phyloP scores from a whole-genome alignment of 2,797 vertebrate species.

The Neostethus bicornis region DNA sequence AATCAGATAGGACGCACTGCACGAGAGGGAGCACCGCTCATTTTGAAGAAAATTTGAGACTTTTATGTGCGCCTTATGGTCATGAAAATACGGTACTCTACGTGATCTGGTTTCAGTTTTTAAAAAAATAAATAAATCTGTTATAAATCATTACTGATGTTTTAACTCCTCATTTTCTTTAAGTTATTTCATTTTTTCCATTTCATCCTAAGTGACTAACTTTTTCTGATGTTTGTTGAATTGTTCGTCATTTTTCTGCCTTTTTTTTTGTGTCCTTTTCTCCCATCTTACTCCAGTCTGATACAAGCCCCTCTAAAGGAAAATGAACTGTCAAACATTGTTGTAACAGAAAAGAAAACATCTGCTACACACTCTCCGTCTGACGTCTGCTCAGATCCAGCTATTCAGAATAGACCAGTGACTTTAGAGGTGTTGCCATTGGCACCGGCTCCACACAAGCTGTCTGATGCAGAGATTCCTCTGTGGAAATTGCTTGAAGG shows the following conservation, averaged over 20 bases:
- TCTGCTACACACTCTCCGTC: conserved; percentile 20
- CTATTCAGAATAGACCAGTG: conserved; percentile 36
- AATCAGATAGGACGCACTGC: no score
- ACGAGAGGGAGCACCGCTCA: no score
- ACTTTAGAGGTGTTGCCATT: conserved; percentile 43
- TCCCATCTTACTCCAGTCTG: conserved; percentile 53
- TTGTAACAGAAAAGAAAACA: conserved; percentile 45
- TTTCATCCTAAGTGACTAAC: conserved; percentile 7
- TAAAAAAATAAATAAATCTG: no score
- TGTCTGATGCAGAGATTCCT: conserved; percentile 65
- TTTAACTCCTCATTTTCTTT: no score
- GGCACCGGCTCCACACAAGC: conserved; percentile 45
- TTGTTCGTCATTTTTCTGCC: background rate
- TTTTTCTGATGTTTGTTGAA: background rate
- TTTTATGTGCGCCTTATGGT: no score
- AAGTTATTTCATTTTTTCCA: background rate
- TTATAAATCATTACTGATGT: no score
- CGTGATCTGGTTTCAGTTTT: no score
- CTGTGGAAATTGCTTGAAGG: conserved; percentile 73
- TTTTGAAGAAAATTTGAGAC: no score
- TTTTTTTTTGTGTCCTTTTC: conserved; percentile 36
- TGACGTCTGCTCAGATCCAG: conserved; percentile 29
- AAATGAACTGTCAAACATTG: conserved; percentile 48
- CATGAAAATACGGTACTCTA: no score
- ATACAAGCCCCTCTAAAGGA: conserved; percentile 40